Evolutionary conservation across 2,113 vertebrate species (phyloP).

Genomic region (Lutjanus erythropterus): DNA sequence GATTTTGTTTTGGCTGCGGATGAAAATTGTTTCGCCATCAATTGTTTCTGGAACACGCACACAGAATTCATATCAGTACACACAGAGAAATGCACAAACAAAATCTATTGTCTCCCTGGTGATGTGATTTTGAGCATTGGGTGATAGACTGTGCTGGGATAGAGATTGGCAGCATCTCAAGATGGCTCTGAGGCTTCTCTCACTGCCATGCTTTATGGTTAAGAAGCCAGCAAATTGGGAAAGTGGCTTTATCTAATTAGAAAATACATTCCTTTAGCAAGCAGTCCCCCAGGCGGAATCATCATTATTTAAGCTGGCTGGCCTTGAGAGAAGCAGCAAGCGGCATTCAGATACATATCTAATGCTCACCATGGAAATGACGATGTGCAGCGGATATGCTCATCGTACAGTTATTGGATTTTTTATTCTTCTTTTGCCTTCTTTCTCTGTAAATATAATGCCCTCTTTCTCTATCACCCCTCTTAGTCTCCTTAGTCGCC

Average conservation of each 20-base stretch:
- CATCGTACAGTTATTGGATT: slow-evolving; percentile 64
- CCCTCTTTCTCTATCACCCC: slow-evolving; percentile 51
- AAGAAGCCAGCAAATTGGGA: slow-evolving; percentile 86
- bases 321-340: slow-evolving; percentile 79
- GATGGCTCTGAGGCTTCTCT: slow-evolving; percentile 77
- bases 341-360: slow-evolving; percentile 82
- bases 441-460: slow-evolving; percentile 47
- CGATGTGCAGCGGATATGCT: slow-evolving; percentile 68
- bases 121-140: slow-evolving; percentile 64
- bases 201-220: slow-evolving; percentile 81
- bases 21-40: slow-evolving; percentile 52
- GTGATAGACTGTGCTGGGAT: slow-evolving; percentile 64
- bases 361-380: slow-evolving; percentile 71
- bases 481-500: slow-evolving; percentile 27
- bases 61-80: slow-evolving; percentile 45
- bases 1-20: slow-evolving; percentile 54
- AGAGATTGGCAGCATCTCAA: slow-evolving; percentile 78
- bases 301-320: slow-evolving; percentile 84
- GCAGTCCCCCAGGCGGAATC: slow-evolving; percentile 81
- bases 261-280: slow-evolving; percentile 83
- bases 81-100: slow-evolving; percentile 51
- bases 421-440: slow-evolving; percentile 44
- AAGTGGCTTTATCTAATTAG: slow-evolving; percentile 86
- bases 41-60: slow-evolving; percentile 53
- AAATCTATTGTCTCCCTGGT: slow-evolving; percentile 71